Evolutionary conservation across 2,797 vertebrate genomes (phyloP).

Genomic region (Phoxinus dragarum): DNA sequence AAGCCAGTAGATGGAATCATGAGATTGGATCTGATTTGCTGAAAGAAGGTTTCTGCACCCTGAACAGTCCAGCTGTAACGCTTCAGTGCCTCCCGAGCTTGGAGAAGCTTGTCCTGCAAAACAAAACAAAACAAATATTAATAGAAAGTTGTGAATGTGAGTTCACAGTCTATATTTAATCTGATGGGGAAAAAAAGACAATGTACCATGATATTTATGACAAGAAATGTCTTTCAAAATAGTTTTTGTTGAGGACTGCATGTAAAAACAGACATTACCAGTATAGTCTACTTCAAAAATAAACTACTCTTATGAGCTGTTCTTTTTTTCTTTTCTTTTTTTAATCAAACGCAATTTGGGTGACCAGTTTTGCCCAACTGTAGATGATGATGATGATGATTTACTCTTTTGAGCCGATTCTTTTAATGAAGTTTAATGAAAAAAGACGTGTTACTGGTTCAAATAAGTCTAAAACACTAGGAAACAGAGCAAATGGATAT

Average conservation of each 20-base stretch:
- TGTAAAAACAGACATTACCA: not conserved
- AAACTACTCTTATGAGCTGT: not conserved
- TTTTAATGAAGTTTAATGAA: not conserved
- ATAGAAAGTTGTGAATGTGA: too few relatives aligned
- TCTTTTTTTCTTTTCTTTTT: too few relatives aligned
- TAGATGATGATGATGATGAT: not conserved
- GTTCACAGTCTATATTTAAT: too few relatives aligned
- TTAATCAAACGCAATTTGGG: not conserved
- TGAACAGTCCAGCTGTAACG: slow-evolving; percentile 76
- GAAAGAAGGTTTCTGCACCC: slow-evolving; percentile 71
- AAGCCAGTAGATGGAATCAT: slow-evolving; percentile 70
- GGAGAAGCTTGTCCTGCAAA: slow-evolving; percentile 79
- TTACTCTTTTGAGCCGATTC: not conserved
- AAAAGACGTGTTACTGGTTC: not conserved
- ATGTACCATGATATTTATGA: not conserved
- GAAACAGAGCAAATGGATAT: not conserved
- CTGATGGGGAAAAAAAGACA: too few relatives aligned
- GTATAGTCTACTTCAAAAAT: not conserved
- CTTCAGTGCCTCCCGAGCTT: slow-evolving; percentile 76
- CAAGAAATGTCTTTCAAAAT: not conserved
- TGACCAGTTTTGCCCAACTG: not conserved
- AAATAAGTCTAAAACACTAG: not conserved
- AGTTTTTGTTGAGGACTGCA: not conserved
- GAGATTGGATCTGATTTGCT: slow-evolving; percentile 75
- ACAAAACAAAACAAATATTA: slow-evolving; percentile 24